A percentile compares a stretch with the other conserved stretches of the same genome.
These are phyloP conservation scores for Stichodactyla helianthus DNA, from an alignment of 64 coral and sea anemone genomes.

Conservation along the genomic window DNA sequence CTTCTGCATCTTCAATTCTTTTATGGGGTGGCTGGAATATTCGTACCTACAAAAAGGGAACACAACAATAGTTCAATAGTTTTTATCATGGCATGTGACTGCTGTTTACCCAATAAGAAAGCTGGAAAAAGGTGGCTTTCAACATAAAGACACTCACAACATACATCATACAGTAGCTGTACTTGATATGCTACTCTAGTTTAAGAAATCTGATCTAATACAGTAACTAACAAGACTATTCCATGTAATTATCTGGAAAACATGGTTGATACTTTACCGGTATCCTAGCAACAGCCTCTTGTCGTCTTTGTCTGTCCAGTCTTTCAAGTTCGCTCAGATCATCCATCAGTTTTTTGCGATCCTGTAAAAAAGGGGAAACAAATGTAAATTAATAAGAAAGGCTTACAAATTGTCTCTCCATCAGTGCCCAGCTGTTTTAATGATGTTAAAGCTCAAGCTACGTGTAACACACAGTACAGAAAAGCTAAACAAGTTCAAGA, in stretches of 20 bases:
- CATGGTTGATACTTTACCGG: conserved; percentile 44
- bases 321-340: conserved; percentile 77
- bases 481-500: no score
- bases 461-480: no score
- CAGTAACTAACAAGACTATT: not conserved
- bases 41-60: conserved; percentile 50
- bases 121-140: no score
- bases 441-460: no score
- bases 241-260: not conserved
- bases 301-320: conserved; percentile 82
- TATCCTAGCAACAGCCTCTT: conserved; percentile 91
- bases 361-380: conserved; percentile 14
- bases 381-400: not conserved
- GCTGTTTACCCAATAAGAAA: no score
- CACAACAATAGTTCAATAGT: not conserved
- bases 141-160: no score
- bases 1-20: conserved; percentile 86
- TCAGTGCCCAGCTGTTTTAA: no score
- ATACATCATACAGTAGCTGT: no score
- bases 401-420: no score
- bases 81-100: no score
- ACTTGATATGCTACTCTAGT: not conserved
- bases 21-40: conserved; percentile 96
- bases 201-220: not conserved
- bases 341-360: conserved; percentile 72